Evolutionary conservation across 2,888 invertebrate genomes (phyloP).

Genomic region (Lycaena phlaeas): DNA sequence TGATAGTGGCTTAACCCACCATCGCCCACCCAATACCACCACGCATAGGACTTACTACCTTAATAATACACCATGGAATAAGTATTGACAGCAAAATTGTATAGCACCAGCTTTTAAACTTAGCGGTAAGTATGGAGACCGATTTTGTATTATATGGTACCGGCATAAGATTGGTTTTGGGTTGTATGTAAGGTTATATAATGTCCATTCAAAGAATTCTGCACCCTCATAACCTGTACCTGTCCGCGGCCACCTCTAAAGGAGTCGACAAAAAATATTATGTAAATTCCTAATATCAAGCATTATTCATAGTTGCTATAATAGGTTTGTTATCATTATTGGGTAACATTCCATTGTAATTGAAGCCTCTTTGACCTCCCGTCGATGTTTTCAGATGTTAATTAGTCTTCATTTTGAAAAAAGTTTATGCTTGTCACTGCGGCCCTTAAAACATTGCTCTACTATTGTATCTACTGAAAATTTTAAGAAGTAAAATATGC

Average conservation of each 20-base stretch:
- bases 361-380: conserved; percentile 33
- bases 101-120: conserved; percentile 26
- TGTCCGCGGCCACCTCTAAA: conserved; percentile 68
- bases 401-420: conserved; percentile 26
- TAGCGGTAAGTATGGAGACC: conserved; percentile 17
- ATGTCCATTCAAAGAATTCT: conserved; percentile 68
- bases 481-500: too few species aligned
- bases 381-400: conserved; percentile 32
- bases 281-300: conserved; percentile 64
- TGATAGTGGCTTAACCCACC: conserved; percentile 61
- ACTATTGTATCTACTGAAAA: too few species aligned
- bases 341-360: conserved; percentile 51
- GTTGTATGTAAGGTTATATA: conserved; percentile 22
- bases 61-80: conserved; percentile 23
- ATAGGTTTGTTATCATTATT: conserved; percentile 70
- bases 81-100: conserved; percentile 17
- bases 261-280: conserved; percentile 64
- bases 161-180: conserved; percentile 22
- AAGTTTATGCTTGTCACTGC: conserved; percentile 40
- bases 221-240: conserved; percentile 69
- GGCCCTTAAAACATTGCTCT: conserved; percentile 13
- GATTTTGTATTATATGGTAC: conserved; percentile 24
- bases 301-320: conserved; percentile 65
- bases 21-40: conserved; percentile 33
- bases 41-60: conserved; percentile 26